Base-by-base conservation (phyloP, 2,113 vertebrate genomes). In the Barbus barbus region DNA sequence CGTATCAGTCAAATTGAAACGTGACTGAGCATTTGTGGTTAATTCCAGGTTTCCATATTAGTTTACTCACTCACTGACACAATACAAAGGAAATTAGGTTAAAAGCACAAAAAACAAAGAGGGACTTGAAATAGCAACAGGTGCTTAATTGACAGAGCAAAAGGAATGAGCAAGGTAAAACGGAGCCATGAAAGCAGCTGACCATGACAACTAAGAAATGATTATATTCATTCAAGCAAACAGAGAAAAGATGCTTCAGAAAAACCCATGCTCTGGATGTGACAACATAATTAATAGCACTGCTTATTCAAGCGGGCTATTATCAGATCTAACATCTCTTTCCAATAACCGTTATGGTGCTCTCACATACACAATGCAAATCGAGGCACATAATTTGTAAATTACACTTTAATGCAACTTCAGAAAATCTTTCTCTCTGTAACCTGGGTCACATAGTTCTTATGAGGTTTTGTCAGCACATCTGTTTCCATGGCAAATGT, bases 401-500 rank as follows among this genome's bases (percentile, higher is more conserved):
- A 81, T 81, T 81, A 81, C 3, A 81, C 78, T 48, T 51, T 69
- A 67, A 65, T 53, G 41, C 78, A 53, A 81, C 78, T 69, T 31
- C 28, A 11, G 71, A 61, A 79, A 28, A 46, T 46, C 14, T 46
- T 51, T 69, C 44, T 67, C 44, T 12, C 41, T 33, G 26, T 81
- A 73, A 53, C 44, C 31, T 9, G 20, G 83, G 74, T 63, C 82
- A 83, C 56, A 33, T 24, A 31, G 44, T 58, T 44, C 36, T 38
- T 61, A n/a, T 58, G 36, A 79, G 65, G 51, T 53, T 69, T 56
- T 72, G 63, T 79, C 44, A 65, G 48, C 48, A 84, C 60, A 51
- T 78, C 73, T 67, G 82, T 73, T 84, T 51, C 83, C 38, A 65
- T 72, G 81, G 85, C 38, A 83, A 73, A 48, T 36, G 51, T 48